These are phyloP conservation scores for Spondyliosoma cantharus DNA, from an alignment of 2,797 vertebrate species.

Conservation along the genomic window DNA sequence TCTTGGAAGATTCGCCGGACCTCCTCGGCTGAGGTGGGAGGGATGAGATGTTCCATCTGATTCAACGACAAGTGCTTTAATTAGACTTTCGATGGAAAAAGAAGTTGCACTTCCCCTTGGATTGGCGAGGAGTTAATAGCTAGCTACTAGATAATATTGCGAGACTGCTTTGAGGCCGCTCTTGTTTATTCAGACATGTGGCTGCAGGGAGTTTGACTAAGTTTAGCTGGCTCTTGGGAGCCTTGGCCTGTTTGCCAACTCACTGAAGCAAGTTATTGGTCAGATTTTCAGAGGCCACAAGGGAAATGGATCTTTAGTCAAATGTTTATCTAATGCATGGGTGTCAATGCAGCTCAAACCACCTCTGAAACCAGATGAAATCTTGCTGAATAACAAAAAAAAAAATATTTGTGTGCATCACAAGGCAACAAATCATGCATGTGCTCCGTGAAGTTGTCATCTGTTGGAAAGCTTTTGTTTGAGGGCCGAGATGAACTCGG, in stretches of 20 bases:
- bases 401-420: slow-evolving; percentile 15
- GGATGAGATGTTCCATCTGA: slow-evolving; percentile 3
- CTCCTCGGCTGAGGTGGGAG: background rate
- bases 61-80: too few species aligned
- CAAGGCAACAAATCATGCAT: slow-evolving; percentile 6
- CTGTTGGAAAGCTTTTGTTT: slow-evolving; percentile 51
- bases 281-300: slow-evolving; percentile 28
- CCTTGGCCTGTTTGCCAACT: slow-evolving; percentile 14
- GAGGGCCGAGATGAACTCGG: slow-evolving; percentile 43
- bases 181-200: slow-evolving; percentile 24
- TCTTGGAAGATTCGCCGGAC: background rate
- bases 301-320: slow-evolving; percentile 23
- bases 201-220: slow-evolving; percentile 14
- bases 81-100: too few species aligned
- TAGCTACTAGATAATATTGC: background rate
- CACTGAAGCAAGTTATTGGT: slow-evolving; percentile 46
- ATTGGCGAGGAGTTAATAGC: too few species aligned
- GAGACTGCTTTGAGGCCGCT: background rate
- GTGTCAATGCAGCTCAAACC: slow-evolving; percentile 48
- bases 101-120: too few species aligned
- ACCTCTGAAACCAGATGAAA: slow-evolving; percentile 38
- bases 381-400: slow-evolving; percentile 28
- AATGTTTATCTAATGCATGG: slow-evolving; percentile 44
- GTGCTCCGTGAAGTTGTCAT: slow-evolving; percentile 24
- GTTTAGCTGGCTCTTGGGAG: slow-evolving; percentile 10